phyloP scores from a whole-genome alignment of 2,888 invertebrate species.

The Phania funesta region DNA sequence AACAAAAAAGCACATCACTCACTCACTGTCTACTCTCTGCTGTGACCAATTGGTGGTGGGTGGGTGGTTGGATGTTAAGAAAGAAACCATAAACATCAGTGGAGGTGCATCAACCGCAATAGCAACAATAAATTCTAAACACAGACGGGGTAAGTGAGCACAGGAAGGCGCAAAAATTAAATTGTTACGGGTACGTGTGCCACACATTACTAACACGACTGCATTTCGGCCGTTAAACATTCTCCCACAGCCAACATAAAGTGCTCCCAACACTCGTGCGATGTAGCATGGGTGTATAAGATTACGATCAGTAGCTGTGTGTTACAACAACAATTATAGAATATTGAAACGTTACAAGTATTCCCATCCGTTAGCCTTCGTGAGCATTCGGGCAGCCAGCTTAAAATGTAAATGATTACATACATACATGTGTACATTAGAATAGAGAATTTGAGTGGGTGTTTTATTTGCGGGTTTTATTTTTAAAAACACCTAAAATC shows the following conservation, averaged over 20 bases:
- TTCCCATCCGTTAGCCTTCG: not conserved
- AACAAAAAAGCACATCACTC: not conserved
- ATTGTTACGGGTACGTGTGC: slow-evolving; percentile 30
- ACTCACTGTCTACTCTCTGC: not conserved
- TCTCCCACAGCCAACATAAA: too few species aligned
- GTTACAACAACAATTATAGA: not conserved
- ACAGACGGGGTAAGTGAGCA: not conserved
- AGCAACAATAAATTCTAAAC: not conserved
- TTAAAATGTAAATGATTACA: not conserved
- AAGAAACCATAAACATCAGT: slow-evolving; percentile 1
- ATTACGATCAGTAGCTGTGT: too few species aligned
- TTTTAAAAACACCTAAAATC: slow-evolving; percentile 54
- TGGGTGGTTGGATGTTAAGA: slow-evolving; percentile 4
- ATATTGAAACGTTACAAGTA: not conserved
- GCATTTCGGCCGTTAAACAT: too few species aligned
- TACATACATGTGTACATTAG: too few species aligned
- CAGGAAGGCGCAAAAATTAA: slow-evolving; percentile 35
- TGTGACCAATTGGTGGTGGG: not conserved
- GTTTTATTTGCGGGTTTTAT: slow-evolving; percentile 36
- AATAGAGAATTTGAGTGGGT: slow-evolving; percentile 40
- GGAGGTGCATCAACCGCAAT: slow-evolving; percentile 9
- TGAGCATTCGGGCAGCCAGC: not conserved
- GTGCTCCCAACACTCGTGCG: too few species aligned
- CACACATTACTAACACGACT: too few species aligned
- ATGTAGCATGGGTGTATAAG: too few species aligned